A percentile compares a stretch with the other conserved stretches of the same genome.
Conservation (phyloP, 2,113 vertebrate species). For the Himantopus leucocephalus region DNA sequence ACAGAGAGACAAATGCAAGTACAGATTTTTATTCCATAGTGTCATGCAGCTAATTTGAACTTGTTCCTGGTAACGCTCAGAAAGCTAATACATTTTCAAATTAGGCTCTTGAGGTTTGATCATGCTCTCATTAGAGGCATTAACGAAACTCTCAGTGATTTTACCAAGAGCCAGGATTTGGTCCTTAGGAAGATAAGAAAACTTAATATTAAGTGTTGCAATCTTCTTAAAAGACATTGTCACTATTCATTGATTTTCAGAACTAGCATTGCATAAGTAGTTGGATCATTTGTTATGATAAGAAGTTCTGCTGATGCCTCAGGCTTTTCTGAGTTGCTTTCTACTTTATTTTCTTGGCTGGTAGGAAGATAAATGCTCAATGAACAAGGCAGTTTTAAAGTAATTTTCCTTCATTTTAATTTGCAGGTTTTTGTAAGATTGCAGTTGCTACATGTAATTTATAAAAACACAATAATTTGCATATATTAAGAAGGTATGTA, state of each 20-base stretch:
- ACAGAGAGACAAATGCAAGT: not conserved
- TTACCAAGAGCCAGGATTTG: not conserved
- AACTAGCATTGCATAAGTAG: not conserved
- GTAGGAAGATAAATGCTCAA: constrained; percentile 8
- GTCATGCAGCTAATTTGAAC: constrained; percentile 10
- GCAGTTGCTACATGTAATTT: constrained; percentile 25
- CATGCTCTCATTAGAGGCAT: not conserved
- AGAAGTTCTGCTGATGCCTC: constrained; percentile 8
- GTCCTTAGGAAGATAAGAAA: not conserved
- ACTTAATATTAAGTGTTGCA: not conserved
- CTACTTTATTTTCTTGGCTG: constrained; percentile 18
- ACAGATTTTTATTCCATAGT: not conserved
- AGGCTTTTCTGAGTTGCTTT: not conserved
- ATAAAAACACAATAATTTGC: constrained; percentile 27
- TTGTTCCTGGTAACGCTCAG: not conserved
- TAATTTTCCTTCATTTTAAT: constrained; percentile 56
- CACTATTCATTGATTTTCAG: not conserved
- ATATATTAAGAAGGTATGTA: constrained; percentile 28
- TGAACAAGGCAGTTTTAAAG: constrained; percentile 22
- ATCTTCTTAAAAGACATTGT: constrained; percentile 15
- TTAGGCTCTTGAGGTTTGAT: not conserved
- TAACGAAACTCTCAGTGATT: not conserved
- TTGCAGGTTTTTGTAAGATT: constrained; percentile 37
- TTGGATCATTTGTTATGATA: not conserved
- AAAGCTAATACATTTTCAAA: not conserved